Conservation (phyloP, 2,113 vertebrate genomes). For the Chloropsis cyanopogon region DNA sequence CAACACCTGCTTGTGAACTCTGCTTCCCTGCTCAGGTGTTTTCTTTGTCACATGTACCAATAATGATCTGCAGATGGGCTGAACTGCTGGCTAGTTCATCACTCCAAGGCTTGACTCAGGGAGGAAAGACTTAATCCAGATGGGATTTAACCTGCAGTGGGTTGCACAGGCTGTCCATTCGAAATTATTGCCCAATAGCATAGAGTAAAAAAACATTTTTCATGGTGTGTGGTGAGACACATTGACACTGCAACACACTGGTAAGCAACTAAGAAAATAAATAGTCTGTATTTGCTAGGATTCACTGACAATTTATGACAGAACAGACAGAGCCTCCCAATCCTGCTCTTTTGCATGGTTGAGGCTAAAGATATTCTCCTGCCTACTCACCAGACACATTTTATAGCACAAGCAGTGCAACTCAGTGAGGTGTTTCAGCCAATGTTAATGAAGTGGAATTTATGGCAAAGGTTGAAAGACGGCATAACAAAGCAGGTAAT, state of each 20-base stretch:
- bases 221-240: background rate
- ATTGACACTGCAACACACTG: background rate
- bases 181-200: background rate
- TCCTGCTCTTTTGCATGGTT: background rate
- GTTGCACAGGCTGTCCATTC: background rate
- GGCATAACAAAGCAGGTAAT: slow-evolving; percentile 29
- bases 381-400: background rate
- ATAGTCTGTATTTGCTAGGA: background rate
- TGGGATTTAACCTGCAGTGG: background rate
- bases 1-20: slow-evolving; percentile 38
- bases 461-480: slow-evolving; percentile 44
- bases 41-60: slow-evolving; percentile 4
- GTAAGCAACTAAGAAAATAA: background rate
- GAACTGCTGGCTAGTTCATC: background rate
- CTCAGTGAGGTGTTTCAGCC: background rate
- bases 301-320: background rate
- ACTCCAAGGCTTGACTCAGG: background rate
- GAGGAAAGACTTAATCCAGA: slow-evolving; percentile 43
- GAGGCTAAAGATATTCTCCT: background rate
- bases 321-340: background rate
- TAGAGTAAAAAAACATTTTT: background rate
- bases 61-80: slow-evolving; percentile 60
- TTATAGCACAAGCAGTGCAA: background rate
- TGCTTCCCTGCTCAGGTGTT: slow-evolving; percentile 47
- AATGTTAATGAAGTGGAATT: slow-evolving; percentile 48